Percentiles rank a stretch among this genome's conserved stretches.
Evolutionary conservation across 2,113 vertebrate species (phyloP).

Genomic region (Gymnocephalus cernua): DNA sequence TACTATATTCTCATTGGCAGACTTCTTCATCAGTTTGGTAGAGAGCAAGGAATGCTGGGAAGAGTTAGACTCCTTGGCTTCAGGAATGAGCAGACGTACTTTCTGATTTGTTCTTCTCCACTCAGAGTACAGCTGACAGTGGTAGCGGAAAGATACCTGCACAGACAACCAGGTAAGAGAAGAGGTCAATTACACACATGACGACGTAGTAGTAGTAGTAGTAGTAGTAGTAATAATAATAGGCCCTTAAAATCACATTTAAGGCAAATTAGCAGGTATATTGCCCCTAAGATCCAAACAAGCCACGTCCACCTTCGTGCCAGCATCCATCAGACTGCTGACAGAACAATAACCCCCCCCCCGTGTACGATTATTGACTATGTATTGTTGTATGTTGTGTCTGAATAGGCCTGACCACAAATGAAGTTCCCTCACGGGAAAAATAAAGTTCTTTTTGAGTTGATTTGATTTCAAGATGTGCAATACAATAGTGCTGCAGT

Average conservation of each 20-base stretch:
- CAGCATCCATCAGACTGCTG: no score
- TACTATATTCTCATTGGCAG: constrained; percentile 90
- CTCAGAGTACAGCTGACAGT: constrained; percentile 97
- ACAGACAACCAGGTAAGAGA: neutral
- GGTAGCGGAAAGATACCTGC: constrained; percentile 98
- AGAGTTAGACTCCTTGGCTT: constrained; percentile 83
- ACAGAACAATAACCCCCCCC: no score
- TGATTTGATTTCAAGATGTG: neutral
- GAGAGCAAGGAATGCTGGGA: constrained; percentile 90
- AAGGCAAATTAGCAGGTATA: neutral
- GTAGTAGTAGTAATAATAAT: neutral
- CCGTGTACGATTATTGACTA: no score
- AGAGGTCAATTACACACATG: neutral
- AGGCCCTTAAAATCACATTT: neutral
- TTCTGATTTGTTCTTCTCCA: constrained; percentile 97
- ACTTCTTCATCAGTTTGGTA: constrained; percentile 89
- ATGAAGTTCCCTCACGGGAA: no score
- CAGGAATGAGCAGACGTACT: constrained; percentile 90
- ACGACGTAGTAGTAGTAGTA: neutral
- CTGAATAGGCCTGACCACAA: no score
- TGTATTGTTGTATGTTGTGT: no score
- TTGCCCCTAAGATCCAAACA: no score
- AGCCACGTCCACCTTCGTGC: no score
- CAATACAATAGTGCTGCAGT: neutral
- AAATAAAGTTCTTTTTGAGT: no score